Conservation (phyloP, 2,113 vertebrate species). For the Chloropsis hardwickii region DNA sequence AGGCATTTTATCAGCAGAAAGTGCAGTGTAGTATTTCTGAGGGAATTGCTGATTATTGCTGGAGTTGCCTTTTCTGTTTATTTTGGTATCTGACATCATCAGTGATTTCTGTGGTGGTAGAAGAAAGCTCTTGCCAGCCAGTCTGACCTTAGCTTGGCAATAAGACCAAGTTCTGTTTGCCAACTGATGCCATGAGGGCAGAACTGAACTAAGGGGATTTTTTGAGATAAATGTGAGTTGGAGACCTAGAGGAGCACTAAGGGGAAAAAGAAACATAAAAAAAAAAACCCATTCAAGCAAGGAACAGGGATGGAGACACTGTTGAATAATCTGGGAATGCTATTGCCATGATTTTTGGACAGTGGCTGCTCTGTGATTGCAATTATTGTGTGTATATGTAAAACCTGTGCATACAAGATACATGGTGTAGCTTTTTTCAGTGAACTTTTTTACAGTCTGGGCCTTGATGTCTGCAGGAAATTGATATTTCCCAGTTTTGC, state of each 20-base stretch:
- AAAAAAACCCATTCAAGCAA: neutral
- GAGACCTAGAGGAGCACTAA: neutral
- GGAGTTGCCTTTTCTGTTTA: neutral
- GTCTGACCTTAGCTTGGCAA: neutral
- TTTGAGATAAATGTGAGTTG: neutral
- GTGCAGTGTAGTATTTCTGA: neutral
- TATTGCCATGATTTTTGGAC: neutral
- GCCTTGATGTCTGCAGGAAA: conserved; percentile 25
- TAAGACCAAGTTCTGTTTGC: neutral
- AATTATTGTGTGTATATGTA: neutral
- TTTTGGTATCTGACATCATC: neutral
- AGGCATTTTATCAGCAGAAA: neutral
- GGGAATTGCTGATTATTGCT: neutral
- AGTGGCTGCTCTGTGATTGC: neutral
- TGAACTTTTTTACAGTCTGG: neutral
- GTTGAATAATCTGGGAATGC: neutral
- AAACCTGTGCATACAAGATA: neutral
- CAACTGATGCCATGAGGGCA: neutral
- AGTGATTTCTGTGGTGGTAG: neutral
- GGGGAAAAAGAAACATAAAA: neutral
- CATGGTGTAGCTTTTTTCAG: neutral
- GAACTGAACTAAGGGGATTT: neutral
- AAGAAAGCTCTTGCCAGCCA: neutral
- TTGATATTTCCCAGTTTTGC: conserved; percentile 29
- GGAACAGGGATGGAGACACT: neutral